Base-by-base conservation (phyloP, 2,888 invertebrate genomes). In the Hanleya hanleyi region DNA sequence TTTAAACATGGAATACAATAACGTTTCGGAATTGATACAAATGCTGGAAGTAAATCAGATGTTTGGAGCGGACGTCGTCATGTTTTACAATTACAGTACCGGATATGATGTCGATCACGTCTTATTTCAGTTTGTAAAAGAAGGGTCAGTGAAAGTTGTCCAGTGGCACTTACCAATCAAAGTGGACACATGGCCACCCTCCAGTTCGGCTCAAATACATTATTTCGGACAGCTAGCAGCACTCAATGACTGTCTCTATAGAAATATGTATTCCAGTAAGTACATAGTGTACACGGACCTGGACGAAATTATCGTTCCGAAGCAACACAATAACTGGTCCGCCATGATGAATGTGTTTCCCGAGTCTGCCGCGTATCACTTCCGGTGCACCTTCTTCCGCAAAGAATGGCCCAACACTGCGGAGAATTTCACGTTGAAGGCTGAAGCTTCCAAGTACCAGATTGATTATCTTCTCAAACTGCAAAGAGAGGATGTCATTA, bases 251-350 rank as follows among this genome's bases (percentile, higher is more conserved):
- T 90, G 90, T 74, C 80, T 88, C 1, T 86, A 87, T 71, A 76
- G 89, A 66, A 78, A 81, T 69, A 80, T 82, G 74, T 64, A 80
- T 37, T 33, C 69, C 29, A 81, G 81, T 26, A 72, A 83, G 36
- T 87, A 83, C 73, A 64, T 88, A n/a, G 87, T 86, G 6, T 87
- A 84, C 73, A 71, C 83, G 49, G 90, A 90, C 74, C 62, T 90
- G 12, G 90, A 90, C 70, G 90, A 90, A 75, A 87, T 88, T 68
- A 84, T 90, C 49, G 83, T 90, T 33, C 90, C 90, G 1, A 74
- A 75, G 47, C 61, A 73, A 18, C 65, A 72, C 35, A 29, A 49
- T n/a, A 78, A 74, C 26, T 86, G 87, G 87, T n/a, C 41, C 0
- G 77, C 78, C 7, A 69, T 87, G 79, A 26, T 82, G 1, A n/a